A percentile compares a stretch with the other conserved stretches of the same genome.
These are phyloP conservation scores for Trichoplusia ni DNA, from an alignment of 1,140 invertebrate species.

Conservation along the genomic window DNA sequence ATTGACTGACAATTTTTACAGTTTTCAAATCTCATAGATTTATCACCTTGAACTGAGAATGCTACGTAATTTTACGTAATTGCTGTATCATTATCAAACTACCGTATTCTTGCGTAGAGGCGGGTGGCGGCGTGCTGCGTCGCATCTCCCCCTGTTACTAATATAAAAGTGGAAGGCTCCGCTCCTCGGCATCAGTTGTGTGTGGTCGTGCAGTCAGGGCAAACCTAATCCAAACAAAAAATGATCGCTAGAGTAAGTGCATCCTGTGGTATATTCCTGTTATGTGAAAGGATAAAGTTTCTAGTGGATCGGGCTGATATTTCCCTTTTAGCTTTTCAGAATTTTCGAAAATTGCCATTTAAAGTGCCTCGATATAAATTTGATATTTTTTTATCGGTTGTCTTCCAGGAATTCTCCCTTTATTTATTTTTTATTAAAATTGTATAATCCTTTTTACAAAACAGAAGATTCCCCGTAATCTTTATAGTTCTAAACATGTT, in stretches of 20 bases:
- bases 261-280: slow-evolving; percentile 54
- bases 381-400: too few species aligned
- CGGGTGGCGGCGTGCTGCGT: slow-evolving; percentile 45
- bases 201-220: slow-evolving; percentile 74
- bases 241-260: slow-evolving; percentile 80
- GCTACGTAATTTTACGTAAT: slow-evolving; percentile 76
- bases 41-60: slow-evolving; percentile 73
- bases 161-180: slow-evolving; percentile 74
- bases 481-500: too few species aligned
- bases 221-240: slow-evolving; percentile 76
- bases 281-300: slow-evolving; percentile 61
- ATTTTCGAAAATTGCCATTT: too few species aligned
- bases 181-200: slow-evolving; percentile 73
- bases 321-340: too few species aligned
- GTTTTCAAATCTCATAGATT: slow-evolving; percentile 52
- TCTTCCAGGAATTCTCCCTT: too few species aligned
- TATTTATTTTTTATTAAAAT: too few species aligned
- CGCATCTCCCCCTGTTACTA: slow-evolving; percentile 70
- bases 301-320: neutral
- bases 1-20: too few species aligned
- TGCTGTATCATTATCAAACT: slow-evolving; percentile 77
- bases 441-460: too few species aligned
- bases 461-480: too few species aligned
- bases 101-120: slow-evolving; percentile 73
- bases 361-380: too few species aligned